Evolutionary conservation across 2,888 invertebrate genomes (phyloP), one percentile per base, ranked within the genome.

Genomic region (Eustalomyia histrio): DNA sequence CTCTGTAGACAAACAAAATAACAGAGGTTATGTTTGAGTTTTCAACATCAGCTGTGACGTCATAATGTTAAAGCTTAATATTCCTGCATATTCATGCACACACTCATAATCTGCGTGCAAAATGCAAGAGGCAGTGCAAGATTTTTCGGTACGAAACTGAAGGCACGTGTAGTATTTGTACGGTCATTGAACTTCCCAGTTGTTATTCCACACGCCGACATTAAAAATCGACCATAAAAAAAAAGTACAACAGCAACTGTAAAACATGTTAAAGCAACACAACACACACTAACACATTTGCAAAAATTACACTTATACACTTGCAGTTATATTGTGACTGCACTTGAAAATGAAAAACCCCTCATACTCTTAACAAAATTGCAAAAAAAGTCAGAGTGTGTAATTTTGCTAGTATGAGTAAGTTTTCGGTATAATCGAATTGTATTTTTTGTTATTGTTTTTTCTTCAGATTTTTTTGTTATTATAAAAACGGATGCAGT

Each of bases 111-210:
- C 8, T 35, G 5, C 12, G 14, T 17, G 17, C 33, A 17, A 69
- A 80, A 68, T 83, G 85, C 84, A 85, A 64, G 88, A 86, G 88
- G 89, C 72, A 64, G 85, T 86, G 86, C 85, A 83, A 65, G 39
- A 55, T 85, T 87, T 88, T 88, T 84, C 86, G 76, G 87, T 86
- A 85, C 84, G 86, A 86, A 86, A 84, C 83, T 75, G 65, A 24
- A 60, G 81, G 76, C 82, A 84, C 83, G 84, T 83, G 83, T 78
- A 79, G 50, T 55, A 47, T 72, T 69, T 61, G 67, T 57, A 67
- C 87, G 88, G 89, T 88, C 88, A 86, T 84, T 88, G 88, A 88
- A 89, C 88, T 84, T 64, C 67, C 65, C 52, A 47, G 58, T 55
- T 68, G 64, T 53, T 68, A 61, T 53, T 78, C 79, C 82, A 83